phyloP scores from a whole-genome alignment of 2,797 vertebrate species.

The Ctenosaura bakeri region DNA sequence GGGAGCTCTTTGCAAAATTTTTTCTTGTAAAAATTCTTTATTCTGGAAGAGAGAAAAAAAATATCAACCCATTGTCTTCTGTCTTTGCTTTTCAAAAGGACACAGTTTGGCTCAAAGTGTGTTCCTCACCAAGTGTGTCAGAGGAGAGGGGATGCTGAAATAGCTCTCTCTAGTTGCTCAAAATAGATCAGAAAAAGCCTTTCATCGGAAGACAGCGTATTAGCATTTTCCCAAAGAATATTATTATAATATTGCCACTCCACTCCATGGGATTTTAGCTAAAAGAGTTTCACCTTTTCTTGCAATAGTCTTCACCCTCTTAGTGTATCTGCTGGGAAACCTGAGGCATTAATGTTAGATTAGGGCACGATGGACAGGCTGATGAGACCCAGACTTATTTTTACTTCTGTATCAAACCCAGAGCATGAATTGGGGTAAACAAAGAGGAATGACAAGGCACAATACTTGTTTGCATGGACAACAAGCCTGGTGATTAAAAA shows the following conservation, averaged over 20 bases:
- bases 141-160: neutral
- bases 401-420: neutral
- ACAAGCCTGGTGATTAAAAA: neutral
- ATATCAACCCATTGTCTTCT: neutral
- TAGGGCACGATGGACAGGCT: neutral
- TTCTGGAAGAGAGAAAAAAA: conserved; percentile 82
- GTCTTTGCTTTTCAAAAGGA: conserved; percentile 45
- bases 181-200: neutral
- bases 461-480: neutral
- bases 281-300: neutral
- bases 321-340: neutral
- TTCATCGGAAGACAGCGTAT: neutral
- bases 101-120: conserved; percentile 24
- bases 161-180: neutral
- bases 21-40: conserved; percentile 96
- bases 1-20: conserved; percentile 92
- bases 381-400: too few species aligned
- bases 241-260: neutral
- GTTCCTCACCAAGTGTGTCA: neutral
- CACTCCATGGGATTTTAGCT: neutral
- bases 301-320: neutral
- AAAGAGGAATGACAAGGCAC: neutral
- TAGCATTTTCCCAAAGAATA: neutral
- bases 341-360: neutral
- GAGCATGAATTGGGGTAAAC: neutral